Evolutionary conservation across 2,113 vertebrate genomes (phyloP).

Genomic region (Willisornis vidua): DNA sequence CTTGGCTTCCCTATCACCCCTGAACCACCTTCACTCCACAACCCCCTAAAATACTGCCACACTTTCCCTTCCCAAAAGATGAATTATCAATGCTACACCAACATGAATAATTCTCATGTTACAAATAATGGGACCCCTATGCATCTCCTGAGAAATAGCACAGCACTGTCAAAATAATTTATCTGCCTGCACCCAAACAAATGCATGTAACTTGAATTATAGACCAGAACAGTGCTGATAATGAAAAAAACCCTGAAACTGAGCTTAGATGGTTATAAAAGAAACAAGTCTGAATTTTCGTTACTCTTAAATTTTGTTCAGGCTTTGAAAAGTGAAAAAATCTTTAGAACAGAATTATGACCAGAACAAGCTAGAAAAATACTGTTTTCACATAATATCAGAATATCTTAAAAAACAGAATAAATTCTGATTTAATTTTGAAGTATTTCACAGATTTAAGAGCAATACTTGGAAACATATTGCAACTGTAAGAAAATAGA

Average conservation of each 20-base stretch:
- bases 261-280: not conserved
- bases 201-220: not conserved
- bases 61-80: not conserved
- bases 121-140: not conserved
- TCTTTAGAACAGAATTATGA: not conserved
- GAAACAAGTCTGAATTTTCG: not conserved
- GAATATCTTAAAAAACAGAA: not conserved
- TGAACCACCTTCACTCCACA: not conserved
- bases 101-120: not conserved
- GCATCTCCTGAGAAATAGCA: conserved; percentile 7
- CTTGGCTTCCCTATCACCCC: not conserved
- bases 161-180: conserved; percentile 37
- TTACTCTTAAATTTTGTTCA: not conserved
- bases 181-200: conserved; percentile 17
- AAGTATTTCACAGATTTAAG: not conserved
- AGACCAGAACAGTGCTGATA: not conserved
- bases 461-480: not conserved
- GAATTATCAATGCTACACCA: not conserved
- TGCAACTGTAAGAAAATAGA: not conserved
- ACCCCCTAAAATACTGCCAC: not conserved
- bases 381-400: not conserved
- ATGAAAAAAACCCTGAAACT: not conserved
- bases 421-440: not conserved
- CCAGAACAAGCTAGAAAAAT: not conserved
- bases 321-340: not conserved